phyloP scores from a whole-genome alignment of 1,140 invertebrate species.

The Cydia pomonella region DNA sequence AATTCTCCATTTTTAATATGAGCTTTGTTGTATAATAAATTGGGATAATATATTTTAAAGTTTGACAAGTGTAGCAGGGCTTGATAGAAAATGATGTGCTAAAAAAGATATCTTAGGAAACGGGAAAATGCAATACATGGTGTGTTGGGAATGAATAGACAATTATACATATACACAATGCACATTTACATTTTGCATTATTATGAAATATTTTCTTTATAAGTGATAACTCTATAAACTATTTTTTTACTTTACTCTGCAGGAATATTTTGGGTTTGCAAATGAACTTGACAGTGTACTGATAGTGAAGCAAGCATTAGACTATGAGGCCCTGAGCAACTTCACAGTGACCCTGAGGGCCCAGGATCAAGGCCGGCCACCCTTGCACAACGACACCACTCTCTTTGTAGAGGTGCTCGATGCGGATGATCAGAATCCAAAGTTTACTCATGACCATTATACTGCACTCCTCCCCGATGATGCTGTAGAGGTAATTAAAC shows the following conservation, averaged over 20 bases:
- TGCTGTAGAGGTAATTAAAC: slow-evolving; percentile 79
- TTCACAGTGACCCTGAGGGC: slow-evolving; percentile 91
- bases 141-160: no score
- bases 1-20: no score
- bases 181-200: background rate
- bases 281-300: slow-evolving; percentile 93
- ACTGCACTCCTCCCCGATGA: slow-evolving; percentile 85
- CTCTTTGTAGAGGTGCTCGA: slow-evolving; percentile 91
- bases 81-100: no score
- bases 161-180: background rate
- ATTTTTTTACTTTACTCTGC: slow-evolving; percentile 32
- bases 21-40: no score
- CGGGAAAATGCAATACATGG: no score
- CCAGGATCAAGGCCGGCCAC: slow-evolving; percentile 92
- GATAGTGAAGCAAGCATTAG: slow-evolving; percentile 89
- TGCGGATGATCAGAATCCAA: slow-evolving; percentile 96
- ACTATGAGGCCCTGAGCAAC: slow-evolving; percentile 90
- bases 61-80: no score
- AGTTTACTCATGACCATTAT: slow-evolving; percentile 89
- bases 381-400: slow-evolving; percentile 86
- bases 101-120: no score
- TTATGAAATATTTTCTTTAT: background rate
- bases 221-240: background rate
- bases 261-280: slow-evolving; percentile 91
- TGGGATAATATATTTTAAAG: no score